Conservation (phyloP, 2,113 vertebrate genomes). For the Spilogale gracilis region DNA sequence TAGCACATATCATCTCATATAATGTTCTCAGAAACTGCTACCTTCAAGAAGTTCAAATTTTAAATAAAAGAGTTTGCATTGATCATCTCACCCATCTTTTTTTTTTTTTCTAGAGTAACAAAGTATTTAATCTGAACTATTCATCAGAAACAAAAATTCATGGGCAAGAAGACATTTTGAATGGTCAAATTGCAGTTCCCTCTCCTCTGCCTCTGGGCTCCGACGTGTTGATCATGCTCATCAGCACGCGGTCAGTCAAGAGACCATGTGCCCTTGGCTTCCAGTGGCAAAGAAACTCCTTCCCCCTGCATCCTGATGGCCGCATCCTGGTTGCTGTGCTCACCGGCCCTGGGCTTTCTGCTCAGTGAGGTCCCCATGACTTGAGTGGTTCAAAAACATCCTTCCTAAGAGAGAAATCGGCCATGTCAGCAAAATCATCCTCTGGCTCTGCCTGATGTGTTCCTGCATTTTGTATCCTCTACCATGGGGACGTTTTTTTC, state of each 20-base stretch:
- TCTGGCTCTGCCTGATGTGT: too few relatives aligned
- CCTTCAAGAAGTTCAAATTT: not conserved
- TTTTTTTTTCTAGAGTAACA: constrained; percentile 1
- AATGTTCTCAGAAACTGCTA: not conserved
- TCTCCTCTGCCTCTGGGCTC: not conserved
- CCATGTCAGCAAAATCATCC: not conserved
- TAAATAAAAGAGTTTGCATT: not conserved
- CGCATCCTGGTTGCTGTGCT: not conserved
- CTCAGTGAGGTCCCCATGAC: fast-evolving
- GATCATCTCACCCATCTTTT: not conserved
- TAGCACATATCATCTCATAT: not conserved
- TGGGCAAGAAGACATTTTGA: not conserved
- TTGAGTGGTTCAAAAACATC: not conserved
- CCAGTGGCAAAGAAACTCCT: not conserved
- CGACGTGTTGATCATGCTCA: not conserved
- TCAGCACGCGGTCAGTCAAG: not conserved
- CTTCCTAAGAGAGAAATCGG: not conserved
- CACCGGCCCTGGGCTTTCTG: not conserved
- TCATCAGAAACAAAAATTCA: not conserved
- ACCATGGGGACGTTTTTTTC: not conserved
- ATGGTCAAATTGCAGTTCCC: too few relatives aligned
- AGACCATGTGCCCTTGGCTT: not conserved
- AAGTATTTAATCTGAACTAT: constrained; percentile 39
- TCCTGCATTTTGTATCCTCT: not conserved
- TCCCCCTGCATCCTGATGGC: not conserved